Conservation (phyloP, 2,797 vertebrate species). For the Synanceia verrucosa region DNA sequence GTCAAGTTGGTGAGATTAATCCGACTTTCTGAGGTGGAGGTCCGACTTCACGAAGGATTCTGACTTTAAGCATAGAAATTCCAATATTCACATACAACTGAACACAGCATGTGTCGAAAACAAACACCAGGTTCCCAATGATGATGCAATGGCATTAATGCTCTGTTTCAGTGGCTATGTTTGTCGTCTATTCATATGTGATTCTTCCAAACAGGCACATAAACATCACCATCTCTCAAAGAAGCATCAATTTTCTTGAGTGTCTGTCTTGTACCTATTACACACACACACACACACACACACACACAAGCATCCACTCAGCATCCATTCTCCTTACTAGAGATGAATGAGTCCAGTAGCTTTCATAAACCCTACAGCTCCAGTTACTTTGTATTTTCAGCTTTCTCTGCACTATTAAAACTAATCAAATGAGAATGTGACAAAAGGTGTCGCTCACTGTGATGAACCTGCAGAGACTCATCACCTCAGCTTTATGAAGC, state of each 20-base stretch:
- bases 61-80: no score
- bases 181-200: no score
- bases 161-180: no score
- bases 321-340: conserved; percentile 6
- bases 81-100: no score
- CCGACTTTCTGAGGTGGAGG: no score
- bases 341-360: not conserved
- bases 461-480: not conserved
- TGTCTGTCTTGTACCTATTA: not conserved
- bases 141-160: no score
- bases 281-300: not conserved
- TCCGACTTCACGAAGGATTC: no score
- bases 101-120: no score
- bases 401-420: not conserved
- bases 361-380: conserved; percentile 5
- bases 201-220: not conserved
- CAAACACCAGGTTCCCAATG: no score
- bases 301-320: not conserved
- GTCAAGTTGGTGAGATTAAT: no score
- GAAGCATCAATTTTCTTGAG: not conserved
- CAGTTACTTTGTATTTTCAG: not conserved
- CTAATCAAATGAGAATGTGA: not conserved
- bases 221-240: not conserved
- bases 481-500: not conserved
- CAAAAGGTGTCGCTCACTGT: not conserved